Base-by-base conservation (phyloP, 2,113 vertebrate species). In the Dunckerocampus dactyliophorus region DNA sequence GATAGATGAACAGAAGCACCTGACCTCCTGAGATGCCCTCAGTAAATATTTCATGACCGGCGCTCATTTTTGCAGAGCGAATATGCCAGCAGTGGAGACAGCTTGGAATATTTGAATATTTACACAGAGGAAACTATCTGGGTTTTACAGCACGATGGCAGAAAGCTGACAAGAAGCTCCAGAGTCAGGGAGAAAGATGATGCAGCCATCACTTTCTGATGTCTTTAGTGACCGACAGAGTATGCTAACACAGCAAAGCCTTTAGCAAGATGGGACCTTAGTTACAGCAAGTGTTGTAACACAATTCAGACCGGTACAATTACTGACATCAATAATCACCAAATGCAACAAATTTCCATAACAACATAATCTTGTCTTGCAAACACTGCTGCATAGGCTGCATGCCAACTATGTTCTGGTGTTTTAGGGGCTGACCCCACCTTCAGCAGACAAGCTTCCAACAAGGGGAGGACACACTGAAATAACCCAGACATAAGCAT, bases 31-130 rank as follows among this genome's bases (percentile, higher is more conserved):
- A 63, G 49, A 20, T 77, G 69, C 61, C 77, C 79, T 72, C 45
- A 0, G 70, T 88, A 65, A 87, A 88, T 87, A 83, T 87, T 89
- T 84, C 65, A 86, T 4, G 34, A 80, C 51, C 50, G 1, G 34
- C 14, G 62, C 70, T 80, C 71, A 67, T 76, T 81, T 87, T 81
- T 82, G 82, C 85, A 6, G 45, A 69, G 74, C 47, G 76, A 72
- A 82, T 66, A 60, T 74, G 83, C 84, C 80, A 77, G 76, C 21
- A 17, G 66, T 24, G 73, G 72, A 82, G 83, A 83, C 79, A 69
- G 75, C 68, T 77, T 75, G 48, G 71, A 74, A 82, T 62, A 63
- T 75, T 56, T 84, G 75, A 86, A 87, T 87, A 66, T 84, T 84
- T 82, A 86, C 84, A 82, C 55, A 78, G 79, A 74, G 76, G 80